Evolutionary conservation across 2,797 vertebrate genomes (phyloP), one percentile per base, ranked within the genome.

Genomic region (Cyprinodon diabolis): DNA sequence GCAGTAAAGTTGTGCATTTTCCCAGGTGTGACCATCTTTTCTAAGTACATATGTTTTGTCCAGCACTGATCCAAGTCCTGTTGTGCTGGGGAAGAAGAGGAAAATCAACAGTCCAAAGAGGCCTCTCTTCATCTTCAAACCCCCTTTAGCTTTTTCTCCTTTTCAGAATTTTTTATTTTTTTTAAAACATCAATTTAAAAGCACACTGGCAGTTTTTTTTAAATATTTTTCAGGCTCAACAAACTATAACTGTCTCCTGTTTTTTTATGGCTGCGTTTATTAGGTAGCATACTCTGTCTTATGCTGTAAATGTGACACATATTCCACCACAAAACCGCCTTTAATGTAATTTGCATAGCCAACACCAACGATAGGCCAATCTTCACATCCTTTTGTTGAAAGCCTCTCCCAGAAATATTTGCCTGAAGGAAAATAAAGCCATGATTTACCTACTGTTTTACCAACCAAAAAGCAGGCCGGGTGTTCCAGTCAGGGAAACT

Each of bases 41-140:
- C 11, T 1, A 0, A n/a, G 60, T 13, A 12, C 3, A 1, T 6
- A 2, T 5, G 6, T 0, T 11, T 5, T n/a, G 21, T 19, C 40
- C 5, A 63, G 60, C 40, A 43, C 19, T 13, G 60, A 63, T 43
- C 60, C 60, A n/a, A 21, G 19, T n/a, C 21, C 60, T 19, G 43
- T 12, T 19, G 19, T n/a, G 37, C 19, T 43, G 60, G 43, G 60
- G 60, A 63, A 43, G 60, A 43, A 7, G 19, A 43, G 37, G 60
- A n/a, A n/a, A 1, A 37, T 43, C 11, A n/a, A 12, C 37, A 63
- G 19, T 12, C 0, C 21, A 21, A 43, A n/a, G 5, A 43, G 4
- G 60, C 40, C 4, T 17, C 35, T 63, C 19, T 43, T 63, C 37
- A n/a, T 63, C 8, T 19, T 13, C 10, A 63, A 21, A 43, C n/a